These are phyloP conservation scores for Neodiprion pinetum DNA, from an alignment of 1,140 invertebrate genomes.

Conservation along the genomic window DNA sequence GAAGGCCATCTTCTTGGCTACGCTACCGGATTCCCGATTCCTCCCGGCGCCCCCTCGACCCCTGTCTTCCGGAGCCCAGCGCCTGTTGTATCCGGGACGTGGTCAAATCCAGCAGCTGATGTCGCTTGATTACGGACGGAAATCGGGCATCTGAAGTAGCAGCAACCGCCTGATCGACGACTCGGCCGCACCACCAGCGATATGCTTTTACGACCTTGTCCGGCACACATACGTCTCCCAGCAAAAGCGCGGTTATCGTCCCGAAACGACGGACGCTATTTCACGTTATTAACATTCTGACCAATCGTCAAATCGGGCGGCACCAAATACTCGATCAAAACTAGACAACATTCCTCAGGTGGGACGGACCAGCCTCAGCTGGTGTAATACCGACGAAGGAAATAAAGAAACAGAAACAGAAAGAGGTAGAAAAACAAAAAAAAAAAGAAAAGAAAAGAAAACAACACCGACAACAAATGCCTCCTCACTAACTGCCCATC, in stretches of 20 bases:
- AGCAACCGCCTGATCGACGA: constrained; percentile 22
- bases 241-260: constrained; percentile 12
- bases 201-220: constrained; percentile 43
- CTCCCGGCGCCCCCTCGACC: constrained; percentile 57
- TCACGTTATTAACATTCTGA: background rate
- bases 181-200: constrained; percentile 18
- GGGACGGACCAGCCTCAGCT: constrained; percentile 38
- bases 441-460: background rate
- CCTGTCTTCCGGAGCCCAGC: constrained; percentile 42
- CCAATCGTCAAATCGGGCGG: background rate
- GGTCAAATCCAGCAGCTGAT: constrained; percentile 33
- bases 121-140: constrained; percentile 13
- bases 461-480: constrained; percentile 8
- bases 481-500: background rate
- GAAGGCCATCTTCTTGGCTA: constrained; percentile 62
- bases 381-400: background rate
- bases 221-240: constrained; percentile 58
- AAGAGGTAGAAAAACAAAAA: too few relatives aligned
- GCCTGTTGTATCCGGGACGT: background rate
- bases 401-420: background rate
- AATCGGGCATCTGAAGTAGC: constrained; percentile 24
- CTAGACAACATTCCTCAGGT: constrained; percentile 59
- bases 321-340: constrained; percentile 9
- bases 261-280: background rate
- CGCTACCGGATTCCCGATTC: constrained; percentile 54